Conservation (phyloP, 2,797 vertebrate genomes). For the Phylloscopus collybita region DNA sequence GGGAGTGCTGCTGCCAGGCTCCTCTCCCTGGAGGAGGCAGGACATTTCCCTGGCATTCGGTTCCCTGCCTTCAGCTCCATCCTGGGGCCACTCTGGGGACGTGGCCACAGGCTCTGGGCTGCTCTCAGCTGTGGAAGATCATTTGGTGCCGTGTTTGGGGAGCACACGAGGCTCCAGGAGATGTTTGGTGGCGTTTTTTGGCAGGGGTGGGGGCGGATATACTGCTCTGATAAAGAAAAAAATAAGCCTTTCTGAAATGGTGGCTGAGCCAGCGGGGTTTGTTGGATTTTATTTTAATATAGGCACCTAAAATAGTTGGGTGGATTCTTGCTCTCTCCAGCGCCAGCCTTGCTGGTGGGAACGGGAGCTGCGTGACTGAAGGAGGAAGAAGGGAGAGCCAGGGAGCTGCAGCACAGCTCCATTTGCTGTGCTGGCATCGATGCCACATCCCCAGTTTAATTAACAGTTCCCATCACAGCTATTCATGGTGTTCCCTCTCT, state of each 20-base stretch:
- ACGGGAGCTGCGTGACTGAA: background rate
- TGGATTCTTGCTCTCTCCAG: background rate
- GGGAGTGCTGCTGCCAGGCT: background rate
- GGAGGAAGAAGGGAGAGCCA: background rate
- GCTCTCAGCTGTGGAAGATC: background rate
- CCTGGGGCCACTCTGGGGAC: accelerated
- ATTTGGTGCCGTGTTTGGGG: accelerated
- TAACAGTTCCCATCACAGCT: slow-evolving; percentile 10
- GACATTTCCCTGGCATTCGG: accelerated
- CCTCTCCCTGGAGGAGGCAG: accelerated
- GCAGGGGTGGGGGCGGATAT: accelerated
- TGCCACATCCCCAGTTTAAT: slow-evolving; percentile 21
- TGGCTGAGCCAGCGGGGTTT: background rate
- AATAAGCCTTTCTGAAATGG: background rate
- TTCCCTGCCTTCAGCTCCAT: background rate
- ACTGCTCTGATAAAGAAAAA: background rate
- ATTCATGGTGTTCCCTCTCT: background rate
- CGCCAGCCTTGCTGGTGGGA: background rate
- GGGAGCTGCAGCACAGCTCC: background rate
- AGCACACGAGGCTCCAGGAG: background rate
- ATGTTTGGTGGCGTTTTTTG: background rate
- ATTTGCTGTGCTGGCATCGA: background rate
- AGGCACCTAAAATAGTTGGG: background rate
- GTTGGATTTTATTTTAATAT: background rate
- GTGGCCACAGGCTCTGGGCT: background rate